phyloP scores from a whole-genome alignment of 2,888 invertebrate species.

The Rutpela maculata region DNA sequence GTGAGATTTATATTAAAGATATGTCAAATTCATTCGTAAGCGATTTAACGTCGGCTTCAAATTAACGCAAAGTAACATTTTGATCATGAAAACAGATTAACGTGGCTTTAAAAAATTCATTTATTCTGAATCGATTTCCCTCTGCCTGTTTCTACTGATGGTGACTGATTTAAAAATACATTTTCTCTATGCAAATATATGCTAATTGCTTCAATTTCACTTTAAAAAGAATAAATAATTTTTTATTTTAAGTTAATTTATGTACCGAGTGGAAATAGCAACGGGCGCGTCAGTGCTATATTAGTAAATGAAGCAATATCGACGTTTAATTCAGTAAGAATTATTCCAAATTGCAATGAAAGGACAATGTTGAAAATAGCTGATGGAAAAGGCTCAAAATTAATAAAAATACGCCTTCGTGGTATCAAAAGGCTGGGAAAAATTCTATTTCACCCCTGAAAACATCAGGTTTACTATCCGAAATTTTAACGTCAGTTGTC shows the following conservation, averaged over 20 bases:
- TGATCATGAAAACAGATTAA: not conserved
- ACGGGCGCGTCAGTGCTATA: no score
- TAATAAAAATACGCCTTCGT: no score
- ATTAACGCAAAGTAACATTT: not conserved
- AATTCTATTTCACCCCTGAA: no score
- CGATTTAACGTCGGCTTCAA: not conserved
- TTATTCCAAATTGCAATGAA: no score
- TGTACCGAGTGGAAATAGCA: not conserved
- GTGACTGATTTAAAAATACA: not conserved
- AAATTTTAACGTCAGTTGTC: no score
- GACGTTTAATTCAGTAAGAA: no score
- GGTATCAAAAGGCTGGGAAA: no score
- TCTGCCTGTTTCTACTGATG: not conserved
- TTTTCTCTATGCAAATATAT: not conserved
- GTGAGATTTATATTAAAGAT: not conserved
- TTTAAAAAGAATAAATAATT: not conserved
- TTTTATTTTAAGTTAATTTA: not conserved
- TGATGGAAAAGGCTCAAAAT: no score
- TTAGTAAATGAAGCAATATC: no score
- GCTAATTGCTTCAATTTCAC: constrained; percentile 3
- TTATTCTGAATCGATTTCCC: not conserved
- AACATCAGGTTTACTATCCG: no score
- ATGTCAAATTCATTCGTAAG: not conserved
- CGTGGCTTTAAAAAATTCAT: not conserved
- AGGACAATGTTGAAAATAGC: no score